phyloP scores from a whole-genome alignment of 2,113 vertebrate species.

The Meriones unguiculatus region DNA sequence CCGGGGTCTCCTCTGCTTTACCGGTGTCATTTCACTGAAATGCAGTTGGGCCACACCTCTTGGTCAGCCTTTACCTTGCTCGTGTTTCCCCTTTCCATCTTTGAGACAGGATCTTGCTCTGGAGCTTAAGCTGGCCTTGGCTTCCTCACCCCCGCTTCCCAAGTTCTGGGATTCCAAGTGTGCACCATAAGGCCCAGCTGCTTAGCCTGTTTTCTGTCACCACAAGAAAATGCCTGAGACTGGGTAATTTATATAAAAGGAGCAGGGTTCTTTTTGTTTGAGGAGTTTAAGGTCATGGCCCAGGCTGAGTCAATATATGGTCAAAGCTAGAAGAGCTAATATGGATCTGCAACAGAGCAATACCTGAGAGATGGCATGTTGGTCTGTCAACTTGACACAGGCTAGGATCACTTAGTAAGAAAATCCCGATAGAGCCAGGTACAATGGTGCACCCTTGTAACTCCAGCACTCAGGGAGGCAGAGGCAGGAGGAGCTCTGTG shows the following conservation, averaged over 20 bases:
- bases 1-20: neutral
- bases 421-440: too few species aligned
- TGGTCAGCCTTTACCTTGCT: neutral
- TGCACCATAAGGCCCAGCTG: neutral
- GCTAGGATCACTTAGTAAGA: neutral
- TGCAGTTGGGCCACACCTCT: neutral
- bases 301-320: neutral
- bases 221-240: neutral
- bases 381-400: neutral
- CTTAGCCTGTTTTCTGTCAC: neutral
- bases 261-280: neutral
- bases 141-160: neutral
- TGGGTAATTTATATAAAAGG: neutral
- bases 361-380: rapidly evolving
- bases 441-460: too few species aligned
- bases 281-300: neutral
- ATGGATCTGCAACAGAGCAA: too few species aligned
- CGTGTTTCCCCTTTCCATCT: neutral
- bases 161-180: neutral
- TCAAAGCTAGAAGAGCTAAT: neutral
- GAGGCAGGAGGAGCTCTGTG: too few species aligned
- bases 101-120: neutral
- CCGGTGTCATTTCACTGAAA: neutral
- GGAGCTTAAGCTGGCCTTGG: neutral
- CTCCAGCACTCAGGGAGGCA: too few species aligned